These are phyloP conservation scores for Acyrthosiphon pisum DNA, from an alignment of 1,140 invertebrate genomes.

Conservation along the genomic window DNA sequence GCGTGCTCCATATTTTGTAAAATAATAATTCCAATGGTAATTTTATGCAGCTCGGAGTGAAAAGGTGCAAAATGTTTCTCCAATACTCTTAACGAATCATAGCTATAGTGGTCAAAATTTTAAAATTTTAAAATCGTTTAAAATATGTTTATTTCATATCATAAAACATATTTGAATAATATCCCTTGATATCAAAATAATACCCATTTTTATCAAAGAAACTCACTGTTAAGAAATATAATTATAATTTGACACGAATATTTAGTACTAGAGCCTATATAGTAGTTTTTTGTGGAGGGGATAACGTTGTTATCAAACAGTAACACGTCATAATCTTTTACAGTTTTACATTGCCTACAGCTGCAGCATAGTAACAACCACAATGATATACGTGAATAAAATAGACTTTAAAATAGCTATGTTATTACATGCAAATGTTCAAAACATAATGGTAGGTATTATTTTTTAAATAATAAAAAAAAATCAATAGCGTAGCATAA, in stretches of 20 bases:
- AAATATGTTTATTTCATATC: neutral
- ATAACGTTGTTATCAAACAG: too few relatives aligned
- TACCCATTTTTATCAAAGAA: neutral
- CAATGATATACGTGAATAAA: neutral
- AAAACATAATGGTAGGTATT: neutral
- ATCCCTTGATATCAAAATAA: neutral
- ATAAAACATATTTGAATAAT: neutral
- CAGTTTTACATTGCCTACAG: neutral
- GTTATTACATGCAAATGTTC: neutral
- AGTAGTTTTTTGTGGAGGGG: neutral
- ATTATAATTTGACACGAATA: neutral
- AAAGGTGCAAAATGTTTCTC: neutral
- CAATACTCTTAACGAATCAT: neutral
- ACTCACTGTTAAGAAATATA: neutral
- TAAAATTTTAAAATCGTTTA: too few relatives aligned
- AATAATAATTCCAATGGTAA: neutral
- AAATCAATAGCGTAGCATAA: neutral
- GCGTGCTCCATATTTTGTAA: neutral
- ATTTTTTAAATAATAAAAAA: neutral
- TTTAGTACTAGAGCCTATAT: neutral
- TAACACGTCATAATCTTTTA: neutral
- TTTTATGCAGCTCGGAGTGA: neutral
- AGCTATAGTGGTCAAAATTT: neutral
- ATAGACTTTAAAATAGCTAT: neutral
- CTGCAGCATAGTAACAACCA: neutral